phyloP scores from a whole-genome alignment of 2,113 vertebrate genomes.

The Calypte anna region DNA sequence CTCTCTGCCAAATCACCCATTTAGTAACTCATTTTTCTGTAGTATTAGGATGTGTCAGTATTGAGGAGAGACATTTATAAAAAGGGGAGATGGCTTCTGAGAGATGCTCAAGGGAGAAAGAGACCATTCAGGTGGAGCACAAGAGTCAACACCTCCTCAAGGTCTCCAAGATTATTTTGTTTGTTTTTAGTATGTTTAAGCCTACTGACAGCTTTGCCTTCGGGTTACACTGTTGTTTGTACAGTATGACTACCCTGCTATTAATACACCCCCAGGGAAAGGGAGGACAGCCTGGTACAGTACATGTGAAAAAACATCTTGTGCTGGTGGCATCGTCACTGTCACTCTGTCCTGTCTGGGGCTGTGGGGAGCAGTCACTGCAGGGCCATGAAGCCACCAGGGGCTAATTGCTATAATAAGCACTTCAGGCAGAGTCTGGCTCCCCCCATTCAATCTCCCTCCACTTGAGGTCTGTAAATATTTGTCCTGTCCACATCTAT shows the following conservation, averaged over 20 bases:
- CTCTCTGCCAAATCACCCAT: not conserved
- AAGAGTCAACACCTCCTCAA: not conserved
- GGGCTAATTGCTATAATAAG: not conserved
- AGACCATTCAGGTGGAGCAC: not conserved
- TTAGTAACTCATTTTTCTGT: not conserved
- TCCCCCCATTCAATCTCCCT: not conserved
- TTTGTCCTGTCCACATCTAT: conserved; percentile 59
- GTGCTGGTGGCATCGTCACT: not conserved
- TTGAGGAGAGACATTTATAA: not conserved
- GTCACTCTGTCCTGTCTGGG: not conserved
- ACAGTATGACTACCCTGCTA: not conserved
- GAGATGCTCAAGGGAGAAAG: not conserved
- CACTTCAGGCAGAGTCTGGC: not conserved
- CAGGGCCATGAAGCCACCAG: not conserved
- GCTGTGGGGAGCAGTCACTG: not conserved
- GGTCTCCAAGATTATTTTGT: not conserved
- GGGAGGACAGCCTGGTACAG: not conserved
- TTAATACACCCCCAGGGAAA: not conserved
- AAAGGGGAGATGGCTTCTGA: not conserved
- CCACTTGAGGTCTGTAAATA: conserved; percentile 58
- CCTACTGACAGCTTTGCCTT: not conserved
- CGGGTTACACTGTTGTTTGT: not conserved
- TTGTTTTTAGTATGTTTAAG: not conserved
- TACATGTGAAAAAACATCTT: not conserved
- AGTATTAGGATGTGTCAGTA: not conserved